Conservation (phyloP, 2,888 invertebrate genomes). For the Limnephilus marmoratus region DNA sequence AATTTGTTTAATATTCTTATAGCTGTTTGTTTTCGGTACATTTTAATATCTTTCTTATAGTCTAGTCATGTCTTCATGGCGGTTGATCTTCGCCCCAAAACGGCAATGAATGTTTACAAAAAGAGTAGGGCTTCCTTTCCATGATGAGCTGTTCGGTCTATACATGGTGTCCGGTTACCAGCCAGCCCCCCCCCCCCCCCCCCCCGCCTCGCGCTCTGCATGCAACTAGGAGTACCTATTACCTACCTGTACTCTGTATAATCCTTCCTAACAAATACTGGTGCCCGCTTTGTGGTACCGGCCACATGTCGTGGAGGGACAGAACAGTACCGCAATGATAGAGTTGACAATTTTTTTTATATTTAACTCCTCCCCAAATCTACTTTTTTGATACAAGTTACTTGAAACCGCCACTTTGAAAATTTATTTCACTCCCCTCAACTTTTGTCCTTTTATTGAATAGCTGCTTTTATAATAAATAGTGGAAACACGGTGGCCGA, state of each 20-base stretch:
- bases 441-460: not conserved
- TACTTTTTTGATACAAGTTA: no score
- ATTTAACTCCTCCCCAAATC: not conserved
- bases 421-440: not conserved
- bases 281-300: not conserved
- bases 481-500: no score
- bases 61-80: not conserved
- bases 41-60: not conserved
- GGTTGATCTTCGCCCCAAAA: conserved; percentile 4
- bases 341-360: not conserved
- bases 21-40: not conserved
- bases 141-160: not conserved
- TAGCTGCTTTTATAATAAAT: not conserved
- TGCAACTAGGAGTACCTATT: not conserved
- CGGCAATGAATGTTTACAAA: conserved; percentile 20
- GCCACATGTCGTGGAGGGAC: not conserved
- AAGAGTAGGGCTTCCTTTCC: not conserved
- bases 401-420: not conserved
- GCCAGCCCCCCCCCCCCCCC: conserved; percentile 21
- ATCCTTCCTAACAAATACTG: not conserved
- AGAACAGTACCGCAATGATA: not conserved
- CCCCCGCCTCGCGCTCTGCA: not conserved
- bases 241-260: not conserved
- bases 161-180: conserved; percentile 9
- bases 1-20: not conserved